Evolutionary conservation across 2,888 invertebrate genomes (phyloP), one percentile per base, ranked within the genome.

Genomic region (Watsonalla cultraria): DNA sequence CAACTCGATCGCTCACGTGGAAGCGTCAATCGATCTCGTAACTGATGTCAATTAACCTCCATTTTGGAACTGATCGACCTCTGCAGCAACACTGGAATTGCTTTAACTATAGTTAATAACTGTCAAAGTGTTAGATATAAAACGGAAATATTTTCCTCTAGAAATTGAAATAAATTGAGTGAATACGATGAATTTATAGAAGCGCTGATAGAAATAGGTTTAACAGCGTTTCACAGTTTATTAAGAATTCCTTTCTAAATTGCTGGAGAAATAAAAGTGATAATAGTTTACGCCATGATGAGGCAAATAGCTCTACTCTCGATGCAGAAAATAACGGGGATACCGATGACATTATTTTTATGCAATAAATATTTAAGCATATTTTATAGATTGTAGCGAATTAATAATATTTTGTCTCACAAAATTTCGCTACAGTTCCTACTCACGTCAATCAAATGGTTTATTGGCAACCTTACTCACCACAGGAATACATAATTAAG

Each of bases 1-100:
- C 78, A 80, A 83, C 84, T 68, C 78, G 82, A 82, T 82, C 76
- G 77, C 75, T 78, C 75, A 75, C 75, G 76, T 80, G 74, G 78
- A 76, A 76, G 76, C 76, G 82, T 78, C 81, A 78, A 80, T 80
- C 77, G 75, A 64, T 74, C 72, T 70, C 70, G 75, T 68, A 77
- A 77, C 79, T 75, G 70, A 74, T 76, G 80, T 79, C 79, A 78
- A 80, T 83, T 80, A 76, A 73, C 72, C 66, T 58, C 61, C 59
- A 72, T 67, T 68, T 59, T 62, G 55, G 57, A 61, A 66, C 61
- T 51, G 51, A 47, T 34, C 55, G 51, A 53, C 52, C 45, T 53
- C 49, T 52, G 49, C 42, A 46, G 42, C 24, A 47, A 52, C 42
- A 13, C 15, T 37, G 8, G 42, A 42, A 42, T 42, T 11, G 42